phyloP scores from a whole-genome alignment of 1,140 invertebrate genomes.

The Drosophila obscura region DNA sequence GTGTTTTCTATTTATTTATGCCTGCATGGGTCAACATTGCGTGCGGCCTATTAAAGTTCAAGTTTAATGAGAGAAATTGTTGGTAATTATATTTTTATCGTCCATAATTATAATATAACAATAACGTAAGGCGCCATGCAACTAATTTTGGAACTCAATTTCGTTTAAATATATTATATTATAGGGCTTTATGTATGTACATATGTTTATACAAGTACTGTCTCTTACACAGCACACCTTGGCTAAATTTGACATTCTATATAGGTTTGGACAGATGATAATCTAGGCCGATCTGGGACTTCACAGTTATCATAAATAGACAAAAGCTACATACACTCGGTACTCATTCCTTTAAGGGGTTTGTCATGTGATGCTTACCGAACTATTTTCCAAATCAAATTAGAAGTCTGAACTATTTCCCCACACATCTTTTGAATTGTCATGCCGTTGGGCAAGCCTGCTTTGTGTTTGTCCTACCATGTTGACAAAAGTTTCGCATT shows the following conservation, averaged over 20 bases:
- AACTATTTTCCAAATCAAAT: slow-evolving; percentile 71
- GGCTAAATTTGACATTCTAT: no score
- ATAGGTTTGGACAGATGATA: no score
- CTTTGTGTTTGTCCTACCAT: neutral
- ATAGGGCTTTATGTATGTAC: no score
- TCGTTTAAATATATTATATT: no score
- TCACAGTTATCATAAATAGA: no score
- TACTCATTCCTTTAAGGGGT: neutral
- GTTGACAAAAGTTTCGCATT: slow-evolving; percentile 49
- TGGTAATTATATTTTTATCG: slow-evolving; percentile 67
- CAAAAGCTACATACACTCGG: no score
- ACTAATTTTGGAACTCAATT: neutral
- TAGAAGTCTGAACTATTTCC: slow-evolving; percentile 54
- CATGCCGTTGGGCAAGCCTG: slow-evolving; percentile 12
- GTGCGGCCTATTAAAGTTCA: slow-evolving; percentile 57
- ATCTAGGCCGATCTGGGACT: no score
- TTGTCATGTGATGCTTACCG: neutral
- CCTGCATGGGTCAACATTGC: slow-evolving; percentile 50
- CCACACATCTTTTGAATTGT: slow-evolving; percentile 46
- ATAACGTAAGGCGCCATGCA: neutral
- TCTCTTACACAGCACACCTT: no score
- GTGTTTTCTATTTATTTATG: slow-evolving; percentile 57
- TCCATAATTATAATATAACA: slow-evolving; percentile 49
- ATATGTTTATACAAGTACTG: no score
- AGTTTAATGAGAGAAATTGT: slow-evolving; percentile 61